A percentile compares a stretch with the other conserved stretches of the same genome.
phyloP scores from a whole-genome alignment of 2,888 invertebrate species.

The Ptilodon capucinus region DNA sequence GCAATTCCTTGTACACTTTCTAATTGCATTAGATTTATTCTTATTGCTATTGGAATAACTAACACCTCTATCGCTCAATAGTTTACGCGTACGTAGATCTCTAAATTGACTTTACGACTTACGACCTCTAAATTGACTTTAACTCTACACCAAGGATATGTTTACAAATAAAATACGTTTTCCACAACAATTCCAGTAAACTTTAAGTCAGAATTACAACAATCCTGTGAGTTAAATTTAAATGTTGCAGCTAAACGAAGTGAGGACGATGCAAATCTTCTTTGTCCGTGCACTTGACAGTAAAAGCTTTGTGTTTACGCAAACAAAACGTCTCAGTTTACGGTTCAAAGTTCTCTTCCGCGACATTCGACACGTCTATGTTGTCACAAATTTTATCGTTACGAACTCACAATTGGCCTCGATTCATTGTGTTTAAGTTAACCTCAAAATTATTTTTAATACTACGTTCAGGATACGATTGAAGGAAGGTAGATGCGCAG shows the following conservation, averaged over 20 bases:
- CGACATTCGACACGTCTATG: conserved; percentile 74
- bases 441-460: conserved; percentile 80
- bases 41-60: conserved; percentile 47
- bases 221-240: conserved; percentile 56
- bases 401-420: conserved; percentile 45
- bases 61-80: conserved; percentile 50
- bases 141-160: conserved; percentile 65
- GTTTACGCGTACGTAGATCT: conserved; percentile 60
- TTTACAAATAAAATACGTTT: conserved; percentile 47
- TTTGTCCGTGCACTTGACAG: conserved; percentile 81
- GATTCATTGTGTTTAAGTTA: conserved; percentile 65
- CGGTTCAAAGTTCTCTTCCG: conserved; percentile 73
- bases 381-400: conserved; percentile 46
- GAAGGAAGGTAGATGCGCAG: conserved; percentile 60
- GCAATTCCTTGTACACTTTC: conserved; percentile 47
- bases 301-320: conserved; percentile 81
- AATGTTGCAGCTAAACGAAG: conserved; percentile 53
- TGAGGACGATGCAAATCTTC: conserved; percentile 62
- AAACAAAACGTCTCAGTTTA: conserved; percentile 79
- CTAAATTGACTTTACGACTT: conserved; percentile 75
- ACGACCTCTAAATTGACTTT: conserved; percentile 74
- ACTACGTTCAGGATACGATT: conserved; percentile 74
- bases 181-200: conserved; percentile 54
- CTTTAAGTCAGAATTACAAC: conserved; percentile 46
- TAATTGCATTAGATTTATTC: conserved; percentile 42